These are phyloP conservation scores for Temnothorax rugatulus DNA, from an alignment of 2,888 invertebrate genomes.

Conservation along the genomic window DNA sequence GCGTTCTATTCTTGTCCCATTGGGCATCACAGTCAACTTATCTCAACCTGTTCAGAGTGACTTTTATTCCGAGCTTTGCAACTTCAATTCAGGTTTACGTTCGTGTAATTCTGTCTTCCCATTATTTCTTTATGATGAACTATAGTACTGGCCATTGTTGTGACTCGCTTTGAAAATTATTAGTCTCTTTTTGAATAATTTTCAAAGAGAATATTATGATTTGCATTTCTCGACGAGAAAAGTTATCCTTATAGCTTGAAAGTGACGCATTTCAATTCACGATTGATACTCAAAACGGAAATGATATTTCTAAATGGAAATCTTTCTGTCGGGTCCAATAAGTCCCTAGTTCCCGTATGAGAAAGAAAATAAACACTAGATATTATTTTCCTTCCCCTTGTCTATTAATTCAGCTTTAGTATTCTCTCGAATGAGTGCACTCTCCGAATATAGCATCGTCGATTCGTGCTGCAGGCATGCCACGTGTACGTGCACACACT, in stretches of 20 bases:
- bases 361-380: slow-evolving; percentile 39
- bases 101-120: neutral
- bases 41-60: slow-evolving; percentile 36
- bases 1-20: slow-evolving; percentile 35
- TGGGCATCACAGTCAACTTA: slow-evolving; percentile 30
- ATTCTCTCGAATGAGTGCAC: slow-evolving; percentile 49
- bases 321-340: neutral
- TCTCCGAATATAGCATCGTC: slow-evolving; percentile 28
- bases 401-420: slow-evolving; percentile 39
- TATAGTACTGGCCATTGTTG: neutral
- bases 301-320: neutral
- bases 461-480: slow-evolving; percentile 22
- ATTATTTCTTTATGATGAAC: slow-evolving; percentile 37
- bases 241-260: neutral
- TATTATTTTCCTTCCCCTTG: slow-evolving; percentile 29
- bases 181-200: neutral
- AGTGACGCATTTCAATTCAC: slow-evolving; percentile 7
- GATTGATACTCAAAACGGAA: slow-evolving; percentile 25
- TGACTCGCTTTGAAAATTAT: neutral
- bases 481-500: slow-evolving; percentile 1
- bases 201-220: slow-evolving; percentile 6
- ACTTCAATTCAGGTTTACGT: slow-evolving; percentile 2
- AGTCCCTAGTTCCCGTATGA: neutral
- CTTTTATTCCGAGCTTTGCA: slow-evolving; percentile 32
- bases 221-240: neutral